A percentile compares a stretch with the other conserved stretches of the same genome.
Conservation (phyloP, 2,888 invertebrate genomes). For the Neria commutata region DNA sequence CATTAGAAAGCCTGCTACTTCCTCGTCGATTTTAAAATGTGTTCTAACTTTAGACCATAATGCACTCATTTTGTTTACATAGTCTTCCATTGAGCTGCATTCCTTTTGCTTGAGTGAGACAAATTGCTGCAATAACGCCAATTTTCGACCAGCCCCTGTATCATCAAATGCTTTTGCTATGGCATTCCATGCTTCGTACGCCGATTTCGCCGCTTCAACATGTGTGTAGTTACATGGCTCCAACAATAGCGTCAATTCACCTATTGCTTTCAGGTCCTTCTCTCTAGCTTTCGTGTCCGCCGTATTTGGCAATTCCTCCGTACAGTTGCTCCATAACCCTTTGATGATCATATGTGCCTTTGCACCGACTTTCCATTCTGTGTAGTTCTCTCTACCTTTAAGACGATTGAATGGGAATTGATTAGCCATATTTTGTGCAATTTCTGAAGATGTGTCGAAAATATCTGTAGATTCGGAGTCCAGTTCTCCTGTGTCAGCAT, state of each 20-base stretch:
- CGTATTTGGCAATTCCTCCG: too few species aligned
- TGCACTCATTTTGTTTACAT: not conserved
- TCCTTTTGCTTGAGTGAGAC: conserved; percentile 9
- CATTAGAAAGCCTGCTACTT: not conserved
- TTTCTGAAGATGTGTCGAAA: not conserved
- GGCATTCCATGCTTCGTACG: conserved; percentile 16
- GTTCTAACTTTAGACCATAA: not conserved
- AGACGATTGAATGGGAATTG: not conserved
- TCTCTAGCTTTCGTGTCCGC: too few species aligned
- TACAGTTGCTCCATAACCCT: not conserved
- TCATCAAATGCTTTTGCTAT: conserved; percentile 22
- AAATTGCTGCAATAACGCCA: conserved; percentile 22
- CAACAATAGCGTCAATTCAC: conserved; percentile 19
- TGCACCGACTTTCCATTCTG: not conserved
- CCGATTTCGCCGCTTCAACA: conserved; percentile 14
- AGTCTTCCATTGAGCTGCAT: not conserved
- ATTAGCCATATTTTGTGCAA: not conserved
- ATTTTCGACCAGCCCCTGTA: conserved; percentile 22
- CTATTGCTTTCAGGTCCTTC: conserved; percentile 17
- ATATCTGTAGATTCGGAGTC: not conserved
- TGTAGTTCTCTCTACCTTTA: not conserved
- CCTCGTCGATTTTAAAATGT: not conserved
- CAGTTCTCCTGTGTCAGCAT: not conserved
- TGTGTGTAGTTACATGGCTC: conserved; percentile 15
- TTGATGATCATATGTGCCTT: not conserved